Percentiles rank a stretch among this genome's conserved stretches.
phyloP scores from a whole-genome alignment of 2,888 invertebrate genomes.

The Orthosia gracilis region DNA sequence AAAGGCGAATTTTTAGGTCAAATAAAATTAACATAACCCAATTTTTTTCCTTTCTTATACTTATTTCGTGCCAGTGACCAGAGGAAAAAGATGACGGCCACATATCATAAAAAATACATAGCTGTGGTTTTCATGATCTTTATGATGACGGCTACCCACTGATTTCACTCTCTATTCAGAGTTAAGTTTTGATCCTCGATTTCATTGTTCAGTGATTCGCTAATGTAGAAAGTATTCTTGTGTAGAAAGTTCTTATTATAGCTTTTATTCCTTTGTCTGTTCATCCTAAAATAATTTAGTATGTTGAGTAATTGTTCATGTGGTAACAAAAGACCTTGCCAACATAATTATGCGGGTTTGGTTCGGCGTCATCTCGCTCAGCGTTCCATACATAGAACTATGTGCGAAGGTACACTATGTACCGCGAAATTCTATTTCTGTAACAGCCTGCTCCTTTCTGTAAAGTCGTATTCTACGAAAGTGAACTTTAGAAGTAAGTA shows the following conservation, averaged over 20 bases:
- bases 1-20: no score
- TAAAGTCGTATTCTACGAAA: slow-evolving; percentile 23
- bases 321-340: slow-evolving; percentile 42
- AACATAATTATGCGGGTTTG: slow-evolving; percentile 46
- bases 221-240: not conserved
- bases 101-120: no score
- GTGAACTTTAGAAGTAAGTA: not conserved
- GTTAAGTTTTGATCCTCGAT: not conserved
- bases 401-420: slow-evolving; percentile 33
- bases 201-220: not conserved
- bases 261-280: slow-evolving; percentile 3
- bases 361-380: slow-evolving; percentile 21
- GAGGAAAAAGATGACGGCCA: not conserved
- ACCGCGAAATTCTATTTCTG: slow-evolving; percentile 49
- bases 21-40: no score
- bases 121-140: no score
- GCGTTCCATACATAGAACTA: slow-evolving; percentile 10
- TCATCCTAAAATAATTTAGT: slow-evolving; percentile 2
- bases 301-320: slow-evolving; percentile 24
- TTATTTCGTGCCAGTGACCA: no score
- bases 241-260: slow-evolving; percentile 5
- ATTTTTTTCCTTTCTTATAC: no score
- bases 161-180: slow-evolving; percentile 7
- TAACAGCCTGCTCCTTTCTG: slow-evolving; percentile 8
- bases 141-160: no score